Evolutionary conservation across 2,797 vertebrate genomes (phyloP).

Genomic region (Diplodus puntazzo): DNA sequence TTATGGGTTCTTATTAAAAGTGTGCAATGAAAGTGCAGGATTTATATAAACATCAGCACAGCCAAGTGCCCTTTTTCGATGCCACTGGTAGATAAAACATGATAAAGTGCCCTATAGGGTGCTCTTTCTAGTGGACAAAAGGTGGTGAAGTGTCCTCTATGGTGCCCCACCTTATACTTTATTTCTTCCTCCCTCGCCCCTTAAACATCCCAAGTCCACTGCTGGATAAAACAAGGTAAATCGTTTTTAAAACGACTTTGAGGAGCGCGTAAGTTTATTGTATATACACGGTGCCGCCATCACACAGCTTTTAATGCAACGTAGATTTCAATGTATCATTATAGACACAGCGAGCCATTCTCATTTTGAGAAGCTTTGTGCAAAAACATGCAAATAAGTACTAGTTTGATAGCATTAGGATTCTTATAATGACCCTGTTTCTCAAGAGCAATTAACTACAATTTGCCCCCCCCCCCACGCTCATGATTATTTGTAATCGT

Average conservation of each 20-base stretch:
- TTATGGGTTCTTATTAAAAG: too few relatives aligned
- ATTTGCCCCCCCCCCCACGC: background rate
- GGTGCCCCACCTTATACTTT: too few relatives aligned
- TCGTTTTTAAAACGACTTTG: background rate
- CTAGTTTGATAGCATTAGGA: background rate
- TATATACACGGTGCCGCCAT: background rate
- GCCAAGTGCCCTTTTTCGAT: too few relatives aligned
- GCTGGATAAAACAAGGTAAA: background rate
- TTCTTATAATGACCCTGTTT: background rate
- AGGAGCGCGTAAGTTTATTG: background rate
- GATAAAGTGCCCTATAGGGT: too few relatives aligned
- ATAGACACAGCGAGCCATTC: background rate
- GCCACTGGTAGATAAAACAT: too few relatives aligned
- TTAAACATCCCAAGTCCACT: too few relatives aligned
- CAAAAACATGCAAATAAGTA: conserved; percentile 3
- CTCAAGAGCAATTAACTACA: conserved; percentile 24
- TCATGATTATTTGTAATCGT: conserved; percentile 18
- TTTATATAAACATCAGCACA: too few relatives aligned
- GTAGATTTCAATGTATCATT: background rate
- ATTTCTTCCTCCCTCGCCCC: too few relatives aligned
- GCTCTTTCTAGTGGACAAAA: too few relatives aligned
- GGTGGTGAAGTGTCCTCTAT: too few relatives aligned
- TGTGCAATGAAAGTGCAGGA: too few relatives aligned
- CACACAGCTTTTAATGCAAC: background rate
- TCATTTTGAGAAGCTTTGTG: background rate